A percentile compares a stretch with the other conserved stretches of the same genome.
Conservation (phyloP, 2,113 vertebrate genomes). For the Raja brachyura region DNA sequence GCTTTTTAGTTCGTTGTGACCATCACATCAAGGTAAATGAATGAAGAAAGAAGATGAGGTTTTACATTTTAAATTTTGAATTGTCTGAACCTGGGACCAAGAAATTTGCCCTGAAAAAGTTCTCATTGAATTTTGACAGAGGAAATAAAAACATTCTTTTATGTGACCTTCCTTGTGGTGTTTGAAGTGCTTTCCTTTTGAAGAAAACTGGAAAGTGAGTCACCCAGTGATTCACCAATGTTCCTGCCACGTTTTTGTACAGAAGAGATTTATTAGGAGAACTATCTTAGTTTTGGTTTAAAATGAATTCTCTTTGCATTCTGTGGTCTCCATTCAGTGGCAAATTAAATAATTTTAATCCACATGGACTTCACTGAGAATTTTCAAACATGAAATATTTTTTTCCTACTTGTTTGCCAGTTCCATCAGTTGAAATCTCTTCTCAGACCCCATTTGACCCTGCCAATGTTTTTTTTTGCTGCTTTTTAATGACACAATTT, state of each 20-base stretch:
- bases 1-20: not conserved
- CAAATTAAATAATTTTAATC: slow-evolving; percentile 28
- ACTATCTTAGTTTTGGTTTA: slow-evolving; percentile 28
- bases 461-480: not conserved
- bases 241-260: slow-evolving; percentile 6
- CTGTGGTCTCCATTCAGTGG: slow-evolving; percentile 31
- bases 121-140: not conserved
- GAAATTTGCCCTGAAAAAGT: not conserved
- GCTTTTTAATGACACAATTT: not conserved
- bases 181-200: not conserved
- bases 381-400: slow-evolving; percentile 15
- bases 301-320: slow-evolving; percentile 26
- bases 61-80: not conserved
- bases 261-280: slow-evolving; percentile 27
- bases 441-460: not conserved
- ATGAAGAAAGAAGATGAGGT: not conserved
- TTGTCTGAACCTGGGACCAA: not conserved
- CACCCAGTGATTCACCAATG: not conserved
- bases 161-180: not conserved
- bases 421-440: not conserved
- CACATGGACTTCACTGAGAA: slow-evolving; percentile 8
- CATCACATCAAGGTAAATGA: not conserved
- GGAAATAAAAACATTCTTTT: not conserved
- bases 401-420: slow-evolving; percentile 32
- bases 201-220: not conserved